phyloP scores from a whole-genome alignment of 2,888 invertebrate species.

The Furcula furcula region DNA sequence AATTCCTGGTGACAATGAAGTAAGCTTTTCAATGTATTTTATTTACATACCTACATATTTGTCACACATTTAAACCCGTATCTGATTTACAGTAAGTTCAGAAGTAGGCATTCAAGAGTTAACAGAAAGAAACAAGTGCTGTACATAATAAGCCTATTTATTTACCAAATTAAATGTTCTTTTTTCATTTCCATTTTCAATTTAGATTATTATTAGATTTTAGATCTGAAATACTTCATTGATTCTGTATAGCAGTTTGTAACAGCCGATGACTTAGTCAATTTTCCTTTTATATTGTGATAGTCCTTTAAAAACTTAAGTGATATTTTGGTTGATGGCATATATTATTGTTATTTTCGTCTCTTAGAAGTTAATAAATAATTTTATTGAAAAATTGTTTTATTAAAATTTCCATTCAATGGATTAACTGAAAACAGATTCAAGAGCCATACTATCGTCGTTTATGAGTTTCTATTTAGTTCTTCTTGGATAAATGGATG shows the following conservation, averaged over 20 bases:
- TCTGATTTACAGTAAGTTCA: conserved; percentile 3
- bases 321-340: conserved; percentile 72
- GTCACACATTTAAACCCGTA: not conserved
- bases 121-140: conserved; percentile 4
- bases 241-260: conserved; percentile 25
- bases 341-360: conserved; percentile 73
- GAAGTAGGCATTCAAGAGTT: not conserved
- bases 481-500: conserved; percentile 91
- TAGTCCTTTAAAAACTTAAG: conserved; percentile 59
- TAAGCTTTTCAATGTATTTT: not conserved
- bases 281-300: conserved; percentile 72
- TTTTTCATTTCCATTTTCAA: not conserved
- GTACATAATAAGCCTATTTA: conserved; percentile 14
- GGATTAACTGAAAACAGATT: conserved; percentile 15
- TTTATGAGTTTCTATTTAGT: conserved; percentile 39
- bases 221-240: conserved; percentile 19
- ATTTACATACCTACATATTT: not conserved
- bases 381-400: conserved; percentile 55
- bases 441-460: no score
- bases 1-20: not conserved
- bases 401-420: conserved; percentile 31
- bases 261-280: conserved; percentile 35
- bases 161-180: conserved; percentile 3
- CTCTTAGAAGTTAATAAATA: conserved; percentile 57
- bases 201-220: not conserved